Conservation (phyloP, 2,888 invertebrate genomes). For the Campoletis raptor region DNA sequence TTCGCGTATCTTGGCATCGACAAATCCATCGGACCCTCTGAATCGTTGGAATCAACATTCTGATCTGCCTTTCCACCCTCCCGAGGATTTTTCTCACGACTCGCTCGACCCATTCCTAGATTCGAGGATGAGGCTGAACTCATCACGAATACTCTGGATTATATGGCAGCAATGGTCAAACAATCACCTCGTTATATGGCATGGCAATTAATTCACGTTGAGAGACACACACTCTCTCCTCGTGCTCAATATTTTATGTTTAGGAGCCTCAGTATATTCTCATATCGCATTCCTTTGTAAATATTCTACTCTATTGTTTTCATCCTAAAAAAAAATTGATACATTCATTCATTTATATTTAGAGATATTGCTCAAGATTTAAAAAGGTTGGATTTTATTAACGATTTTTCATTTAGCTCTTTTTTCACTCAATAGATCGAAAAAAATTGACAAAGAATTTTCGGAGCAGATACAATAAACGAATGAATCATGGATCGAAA, state of each 20-base stretch:
- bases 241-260: background rate
- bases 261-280: background rate
- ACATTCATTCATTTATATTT: no score
- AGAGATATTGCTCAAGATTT: no score
- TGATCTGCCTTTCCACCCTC: slow-evolving; percentile 31
- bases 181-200: background rate
- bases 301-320: background rate
- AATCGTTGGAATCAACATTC: slow-evolving; percentile 42
- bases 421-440: background rate
- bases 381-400: no score
- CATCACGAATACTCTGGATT: slow-evolving; percentile 54
- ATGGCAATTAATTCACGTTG: background rate
- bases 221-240: background rate
- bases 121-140: slow-evolving; percentile 61
- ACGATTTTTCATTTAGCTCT: no score
- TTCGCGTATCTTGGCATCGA: slow-evolving; percentile 65
- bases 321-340: background rate
- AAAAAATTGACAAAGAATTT: background rate
- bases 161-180: background rate
- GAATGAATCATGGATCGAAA: no score
- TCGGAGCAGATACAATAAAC: no score
- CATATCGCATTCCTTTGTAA: background rate
- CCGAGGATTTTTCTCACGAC: slow-evolving; percentile 38
- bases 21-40: slow-evolving; percentile 56
- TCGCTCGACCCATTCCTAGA: slow-evolving; percentile 53